Base-by-base conservation (phyloP, 2,888 invertebrate genomes). In the Tineola bisselliella region DNA sequence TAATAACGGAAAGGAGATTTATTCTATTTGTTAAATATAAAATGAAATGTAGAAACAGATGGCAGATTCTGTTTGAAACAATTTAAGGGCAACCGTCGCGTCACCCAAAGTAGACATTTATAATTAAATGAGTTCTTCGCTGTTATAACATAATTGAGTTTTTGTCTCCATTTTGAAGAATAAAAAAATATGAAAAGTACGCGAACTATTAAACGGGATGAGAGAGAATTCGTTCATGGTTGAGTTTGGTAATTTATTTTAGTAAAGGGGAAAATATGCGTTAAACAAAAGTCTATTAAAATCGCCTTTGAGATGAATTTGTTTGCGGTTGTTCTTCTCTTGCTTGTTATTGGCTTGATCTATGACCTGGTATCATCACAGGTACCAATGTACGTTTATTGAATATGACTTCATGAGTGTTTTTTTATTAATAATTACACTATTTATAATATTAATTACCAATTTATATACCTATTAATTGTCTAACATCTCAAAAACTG, bases 101-200 rank as follows among this genome's bases (percentile, higher is more conserved):
- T n/a, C n/a, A n/a, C n/a, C n/a, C 13, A 58, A 33, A 58, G 15
- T 33, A 58, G 58, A 58, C 58, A 33, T 31, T 58, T 33, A 58
- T 58, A 58, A 58, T 58, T 58, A 58, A 58, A 58, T 58, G 33
- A 58, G 33, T 31, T 33, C n/a, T 18, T 18, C 33, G 33, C 58
- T 18, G 61, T 58, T 57, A 44, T 57, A 33, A 58, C 48, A 58
- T 58, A 48, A 61, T 61, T 61, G 61, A 61, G 61, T 61, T 61
- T 44, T 44, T 44, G 48, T 58, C 44, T 61, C 48, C 58, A 54
- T 54, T 56, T 33, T 33, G 33, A 58, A 31, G 15, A 11, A 19
- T 17, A 19, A 25, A 25, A 25, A 25, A 25, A 13, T 18, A 13
- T 48, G 17, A 58, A 13, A 33, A 58, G 12, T 33, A 13, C 58